Percentiles rank a stretch among this genome's conserved stretches.
Conservation (phyloP, 2,888 invertebrate species). For the Amaurobius ferox region DNA sequence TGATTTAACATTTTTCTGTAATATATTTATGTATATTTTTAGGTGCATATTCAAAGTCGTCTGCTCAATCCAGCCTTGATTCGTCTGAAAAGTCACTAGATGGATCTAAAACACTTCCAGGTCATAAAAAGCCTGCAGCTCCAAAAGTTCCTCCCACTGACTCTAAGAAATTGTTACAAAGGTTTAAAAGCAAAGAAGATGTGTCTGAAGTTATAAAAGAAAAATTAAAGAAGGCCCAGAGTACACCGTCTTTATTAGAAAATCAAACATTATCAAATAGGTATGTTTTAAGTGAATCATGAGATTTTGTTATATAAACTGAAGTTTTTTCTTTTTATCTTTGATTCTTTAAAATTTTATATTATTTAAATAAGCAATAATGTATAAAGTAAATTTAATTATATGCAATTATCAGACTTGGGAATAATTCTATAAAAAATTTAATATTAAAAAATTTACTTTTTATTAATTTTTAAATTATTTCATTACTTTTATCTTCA, state of each 20-base stretch:
- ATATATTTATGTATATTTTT: neutral
- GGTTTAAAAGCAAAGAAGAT: constrained; percentile 68
- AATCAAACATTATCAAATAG: constrained; percentile 39
- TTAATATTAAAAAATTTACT: too few relatives aligned
- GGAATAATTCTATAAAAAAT: too few relatives aligned
- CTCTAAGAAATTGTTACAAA: constrained; percentile 35
- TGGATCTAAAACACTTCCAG: constrained; percentile 29
- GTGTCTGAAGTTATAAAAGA: constrained; percentile 38
- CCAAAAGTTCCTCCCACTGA: constrained; percentile 47
- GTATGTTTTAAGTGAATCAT: constrained; percentile 21
- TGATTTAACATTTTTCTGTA: too few relatives aligned
- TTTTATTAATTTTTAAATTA: too few relatives aligned
- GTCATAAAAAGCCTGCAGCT: constrained; percentile 38
- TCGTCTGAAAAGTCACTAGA: constrained; percentile 24
- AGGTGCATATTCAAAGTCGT: constrained; percentile 45
- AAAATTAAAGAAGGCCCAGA: constrained; percentile 61
- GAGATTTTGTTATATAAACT: too few relatives aligned
- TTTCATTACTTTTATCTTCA: too few relatives aligned
- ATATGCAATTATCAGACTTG: too few relatives aligned
- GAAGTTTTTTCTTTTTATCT: too few relatives aligned
- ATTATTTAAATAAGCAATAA: too few relatives aligned
- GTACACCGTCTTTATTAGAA: constrained; percentile 63
- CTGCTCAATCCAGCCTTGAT: constrained; percentile 22
- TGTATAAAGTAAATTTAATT: too few relatives aligned
- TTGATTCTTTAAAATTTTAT: too few relatives aligned